Evolutionary conservation across 2,888 invertebrate genomes (phyloP), one percentile per base, ranked within the genome.

Genomic region (Calameuta filiformis): DNA sequence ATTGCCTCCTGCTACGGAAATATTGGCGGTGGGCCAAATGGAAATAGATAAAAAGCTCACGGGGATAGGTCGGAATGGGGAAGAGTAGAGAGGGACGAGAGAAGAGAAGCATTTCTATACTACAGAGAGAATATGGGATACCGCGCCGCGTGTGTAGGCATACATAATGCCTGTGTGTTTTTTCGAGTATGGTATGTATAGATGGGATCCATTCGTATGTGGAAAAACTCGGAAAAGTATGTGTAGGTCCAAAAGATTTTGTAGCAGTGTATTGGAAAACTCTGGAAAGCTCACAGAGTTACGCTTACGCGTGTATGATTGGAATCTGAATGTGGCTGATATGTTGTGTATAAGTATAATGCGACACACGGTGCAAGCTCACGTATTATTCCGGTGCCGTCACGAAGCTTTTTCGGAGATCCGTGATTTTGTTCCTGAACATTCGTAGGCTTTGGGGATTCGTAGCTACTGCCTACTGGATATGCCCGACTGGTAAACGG

Each of bases 21-120:
- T 89, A 89, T 89, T 90, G 90, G 90, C 89, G 78, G 33, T 76
- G 84, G 76, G 87, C 90, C 90, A 90, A 90, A 90, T 90, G 89
- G 88, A 89, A 89, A 89, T 89, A 89, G 88, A 90, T 90, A 90
- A 90, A 90, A 90, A 88, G 86, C 84, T 83, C 81, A 82, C 82
- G 76, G 82, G 80, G 31, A 31, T 71, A 56, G 56, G 56, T 56
- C 23, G 56, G 56, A 56, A 9, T 56, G 56, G 56, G 56, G 56
- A 23, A 23, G 6, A 23, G 23, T 56, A 23, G 56, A 1, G 23
- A 56, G 56, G 23, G 40, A 15, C 15, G 15, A 37, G 11, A 12
- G 12, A 35, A 4, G 69, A 56, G 40, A 76, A 75, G 33, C 40
- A 37, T 78, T 73, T 33, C 30, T 33, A 68, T 34, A 69, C 40